Base-by-base conservation (phyloP, 1,140 invertebrate genomes). In the Conus betulinus region DNA sequence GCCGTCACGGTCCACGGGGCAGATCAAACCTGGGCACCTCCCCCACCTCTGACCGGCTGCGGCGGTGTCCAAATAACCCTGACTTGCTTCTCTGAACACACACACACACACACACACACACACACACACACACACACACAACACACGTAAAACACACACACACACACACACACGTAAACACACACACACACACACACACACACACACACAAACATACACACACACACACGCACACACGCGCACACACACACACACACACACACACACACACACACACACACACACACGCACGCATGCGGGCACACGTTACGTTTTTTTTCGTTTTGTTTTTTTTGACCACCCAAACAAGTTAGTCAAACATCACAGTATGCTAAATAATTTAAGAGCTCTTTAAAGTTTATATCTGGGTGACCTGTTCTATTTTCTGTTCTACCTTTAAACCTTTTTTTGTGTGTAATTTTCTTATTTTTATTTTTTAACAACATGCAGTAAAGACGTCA, bases 21-120 rank as follows among this genome's bases (percentile, higher is more conserved):
- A 99, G 79, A 99, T 97, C 89, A 98, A 98, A 96, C 93, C 98
- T 98, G 91, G 98, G 98, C 8, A 97, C 95, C 91, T 98, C 98
- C 23, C 92, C 67, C 6, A 23, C 89, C 23, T 95, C 95, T 85
- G 96, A 97, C 94, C 97, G 97, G 90, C 98, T 98, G 71, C 97
- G 96, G 93, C 98, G 98, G 90, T 98, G 95, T 1, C 98, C 97
- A 95, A 98, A 99, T 94, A 98, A 98, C 79, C 97, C 97, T 95
- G 98, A 98, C 95, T 98, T 98, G 93, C 97, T 96, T 93, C 97
- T 96, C 97, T 98, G 93, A 86, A 63, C 10, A 20, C 17, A 63
- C 10, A 63, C 15, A 7, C 96, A 71, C 78, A 93, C 91, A 2
- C 51, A 53, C 51, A 20, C 52, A 53, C 10, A 15, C 79, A 53